phyloP scores from a whole-genome alignment of 1,140 invertebrate species.

The Pseudomyrmex cubaensis region DNA sequence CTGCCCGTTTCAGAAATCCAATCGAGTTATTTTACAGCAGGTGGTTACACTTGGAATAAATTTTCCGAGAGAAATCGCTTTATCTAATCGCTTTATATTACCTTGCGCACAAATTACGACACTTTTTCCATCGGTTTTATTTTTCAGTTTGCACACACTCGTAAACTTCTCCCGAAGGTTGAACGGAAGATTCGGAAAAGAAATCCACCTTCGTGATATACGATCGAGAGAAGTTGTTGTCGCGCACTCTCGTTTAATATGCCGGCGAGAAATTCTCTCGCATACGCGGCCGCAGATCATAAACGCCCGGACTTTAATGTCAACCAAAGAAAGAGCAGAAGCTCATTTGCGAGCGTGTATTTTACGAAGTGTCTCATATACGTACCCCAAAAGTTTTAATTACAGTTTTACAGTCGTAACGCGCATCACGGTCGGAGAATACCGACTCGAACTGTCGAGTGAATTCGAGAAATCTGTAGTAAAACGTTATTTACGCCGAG shows the following conservation, averaged over 20 bases:
- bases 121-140: background rate
- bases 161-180: too few species aligned
- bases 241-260: constrained; percentile 9
- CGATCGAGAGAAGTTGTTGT: background rate
- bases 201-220: background rate
- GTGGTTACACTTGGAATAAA: background rate
- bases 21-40: too few species aligned
- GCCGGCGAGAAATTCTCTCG: constrained; percentile 14
- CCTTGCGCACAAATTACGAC: background rate
- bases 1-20: too few species aligned
- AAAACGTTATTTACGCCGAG: too few species aligned
- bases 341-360: constrained; percentile 37
- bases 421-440: too few species aligned
- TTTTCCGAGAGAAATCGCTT: background rate
- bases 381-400: too few species aligned
- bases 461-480: too few species aligned
- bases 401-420: too few species aligned
- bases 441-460: too few species aligned
- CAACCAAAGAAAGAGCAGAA: constrained; percentile 59
- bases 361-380: too few species aligned
- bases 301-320: constrained; percentile 62
- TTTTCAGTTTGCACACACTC: too few species aligned
- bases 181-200: too few species aligned
- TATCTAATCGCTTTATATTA: background rate
- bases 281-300: constrained; percentile 50